Evolutionary conservation across 2,888 invertebrate genomes (phyloP).

Genomic region (Emmelina monodactyla): DNA sequence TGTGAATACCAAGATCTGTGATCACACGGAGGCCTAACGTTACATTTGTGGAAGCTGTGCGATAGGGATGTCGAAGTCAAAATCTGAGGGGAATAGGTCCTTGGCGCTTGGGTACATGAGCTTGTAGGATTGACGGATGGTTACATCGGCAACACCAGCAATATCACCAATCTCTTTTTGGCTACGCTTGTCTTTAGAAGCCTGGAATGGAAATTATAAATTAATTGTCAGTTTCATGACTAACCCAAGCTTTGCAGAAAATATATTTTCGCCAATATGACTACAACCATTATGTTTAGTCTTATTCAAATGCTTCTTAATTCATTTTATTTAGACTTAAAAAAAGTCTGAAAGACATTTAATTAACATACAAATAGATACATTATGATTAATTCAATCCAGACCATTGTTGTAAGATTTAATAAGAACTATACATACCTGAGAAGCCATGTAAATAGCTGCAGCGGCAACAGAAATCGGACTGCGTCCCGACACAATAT

Average conservation of each 20-base stretch:
- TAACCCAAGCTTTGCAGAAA: background rate
- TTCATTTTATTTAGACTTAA: background rate
- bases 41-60: slow-evolving; percentile 91
- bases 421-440: no score
- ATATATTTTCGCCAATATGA: no score
- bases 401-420: no score
- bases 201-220: slow-evolving; percentile 66
- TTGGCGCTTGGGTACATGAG: slow-evolving; percentile 94
- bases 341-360: background rate
- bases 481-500: slow-evolving; percentile 96
- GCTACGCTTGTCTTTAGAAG: slow-evolving; percentile 91
- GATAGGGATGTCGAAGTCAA: slow-evolving; percentile 93
- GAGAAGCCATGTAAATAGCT: slow-evolving; percentile 99
- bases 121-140: slow-evolving; percentile 96
- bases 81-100: slow-evolving; percentile 94
- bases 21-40: no score
- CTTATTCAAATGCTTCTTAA: no score
- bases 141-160: slow-evolving; percentile 98
- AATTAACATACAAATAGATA: background rate
- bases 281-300: no score
- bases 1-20: no score
- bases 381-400: no score
- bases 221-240: background rate
- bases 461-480: slow-evolving; percentile 99
- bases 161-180: slow-evolving; percentile 99